phyloP scores from a whole-genome alignment of 2,113 vertebrate genomes.

The Catagonus wagneri region DNA sequence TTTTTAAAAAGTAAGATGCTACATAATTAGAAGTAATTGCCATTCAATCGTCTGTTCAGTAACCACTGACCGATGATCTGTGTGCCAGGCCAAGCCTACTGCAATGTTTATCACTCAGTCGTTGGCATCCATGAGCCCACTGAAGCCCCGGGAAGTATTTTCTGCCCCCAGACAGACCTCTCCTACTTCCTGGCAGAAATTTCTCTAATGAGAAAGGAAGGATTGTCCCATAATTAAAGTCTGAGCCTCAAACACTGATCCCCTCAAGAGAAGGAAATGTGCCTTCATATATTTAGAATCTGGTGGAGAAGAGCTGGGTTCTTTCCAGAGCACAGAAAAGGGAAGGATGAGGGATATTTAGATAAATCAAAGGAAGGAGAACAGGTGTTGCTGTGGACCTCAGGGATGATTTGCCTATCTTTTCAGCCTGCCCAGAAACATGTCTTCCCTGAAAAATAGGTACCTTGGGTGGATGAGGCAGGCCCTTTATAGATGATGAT shows the following conservation, averaged over 20 bases:
- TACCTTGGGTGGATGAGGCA: neutral
- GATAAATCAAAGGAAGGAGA: neutral
- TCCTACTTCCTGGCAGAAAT: neutral
- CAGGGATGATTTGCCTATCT: neutral
- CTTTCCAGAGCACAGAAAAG: neutral
- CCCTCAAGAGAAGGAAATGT: neutral
- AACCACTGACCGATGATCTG: neutral
- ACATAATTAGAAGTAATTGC: neutral
- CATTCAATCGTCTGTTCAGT: neutral
- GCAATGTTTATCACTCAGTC: neutral
- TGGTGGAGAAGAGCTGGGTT: neutral
- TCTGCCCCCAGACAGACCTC: neutral
- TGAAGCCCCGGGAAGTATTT: neutral
- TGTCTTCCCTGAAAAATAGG: neutral
- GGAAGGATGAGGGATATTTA: neutral
- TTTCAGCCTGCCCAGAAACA: neutral
- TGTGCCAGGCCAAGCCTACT: neutral
- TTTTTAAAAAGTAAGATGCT: neutral
- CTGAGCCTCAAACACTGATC: neutral
- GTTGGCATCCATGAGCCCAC: neutral
- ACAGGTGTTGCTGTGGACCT: neutral
- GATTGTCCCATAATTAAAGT: conserved; percentile 8
- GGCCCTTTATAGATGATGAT: neutral
- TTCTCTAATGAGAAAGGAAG: conserved; percentile 27
- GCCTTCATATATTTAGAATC: neutral